Evolutionary conservation across 1,140 invertebrate genomes (phyloP).

Genomic region (Saccostrea echinata): DNA sequence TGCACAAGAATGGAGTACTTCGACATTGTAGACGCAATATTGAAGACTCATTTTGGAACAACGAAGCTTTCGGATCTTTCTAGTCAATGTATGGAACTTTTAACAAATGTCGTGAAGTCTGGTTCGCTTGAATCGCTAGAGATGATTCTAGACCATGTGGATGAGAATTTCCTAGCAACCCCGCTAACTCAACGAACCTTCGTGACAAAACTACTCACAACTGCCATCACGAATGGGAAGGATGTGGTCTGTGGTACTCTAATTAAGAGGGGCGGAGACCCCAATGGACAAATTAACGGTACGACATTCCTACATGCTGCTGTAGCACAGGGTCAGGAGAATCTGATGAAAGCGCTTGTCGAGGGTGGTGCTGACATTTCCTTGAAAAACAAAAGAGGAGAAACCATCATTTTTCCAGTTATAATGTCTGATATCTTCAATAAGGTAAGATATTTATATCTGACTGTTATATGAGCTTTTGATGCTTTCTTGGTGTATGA

Average conservation of each 20-base stretch:
- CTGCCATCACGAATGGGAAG: background rate
- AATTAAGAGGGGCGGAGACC: background rate
- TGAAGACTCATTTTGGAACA: conserved; percentile 17
- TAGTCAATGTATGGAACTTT: conserved; percentile 1
- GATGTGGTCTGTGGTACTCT: background rate
- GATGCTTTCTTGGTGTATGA: background rate
- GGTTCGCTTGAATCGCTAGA: background rate
- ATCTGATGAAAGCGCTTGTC: background rate
- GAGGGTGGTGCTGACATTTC: background rate
- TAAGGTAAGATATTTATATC: background rate
- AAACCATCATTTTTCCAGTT: background rate
- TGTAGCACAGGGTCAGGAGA: background rate
- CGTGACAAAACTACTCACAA: conserved; percentile 11
- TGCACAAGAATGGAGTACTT: background rate
- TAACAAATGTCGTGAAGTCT: conserved; percentile 13
- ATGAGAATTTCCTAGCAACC: background rate
- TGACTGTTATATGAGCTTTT: background rate
- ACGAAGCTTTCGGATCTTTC: background rate
- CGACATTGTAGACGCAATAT: background rate
- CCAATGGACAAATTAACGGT: background rate
- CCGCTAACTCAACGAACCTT: background rate
- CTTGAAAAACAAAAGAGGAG: conserved; percentile 7
- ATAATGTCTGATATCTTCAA: conserved; percentile 2
- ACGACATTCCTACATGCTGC: conserved; percentile 1
- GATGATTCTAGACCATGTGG: background rate